Base-by-base conservation (phyloP, 2,113 vertebrate species). In the Zosterops borbonicus region DNA sequence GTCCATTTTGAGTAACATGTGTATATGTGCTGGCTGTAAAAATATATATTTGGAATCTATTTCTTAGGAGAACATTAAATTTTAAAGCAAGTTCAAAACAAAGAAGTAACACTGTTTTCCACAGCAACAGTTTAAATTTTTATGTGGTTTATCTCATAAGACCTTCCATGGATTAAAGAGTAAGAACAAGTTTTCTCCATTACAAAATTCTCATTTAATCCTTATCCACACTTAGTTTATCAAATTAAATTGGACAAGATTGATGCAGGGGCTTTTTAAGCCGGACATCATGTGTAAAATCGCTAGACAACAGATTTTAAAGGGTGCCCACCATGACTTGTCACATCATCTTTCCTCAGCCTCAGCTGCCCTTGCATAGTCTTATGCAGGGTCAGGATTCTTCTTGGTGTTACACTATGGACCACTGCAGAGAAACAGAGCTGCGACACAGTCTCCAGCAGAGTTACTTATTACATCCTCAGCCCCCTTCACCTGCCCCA, bases 201-300 rank as follows among this genome's bases (percentile, higher is more conserved):
- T 98, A 98, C 98, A 97, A 98, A 99, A 99, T 99, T 99, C 98
- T 99, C 98, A 98, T 99, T 99, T 99, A 99, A 99, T 99, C 98
- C 99, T 98, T 98, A 99, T 99, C 99, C 98, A 98, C 98, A 99
- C 98, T 98, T 98, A 98, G 98, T 99, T 99, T 99, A 99, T 99
- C 99, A 99, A 99, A 99, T 99, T 98, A 99, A 99, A 99, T 98
- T 98, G 98, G 98, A 99, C 99, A 99, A 98, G 98, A 98, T 98
- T 98, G 98, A 99, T 98, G 98, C 98, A 84, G 96, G 92, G 98
- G 98, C 98, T 98, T 99, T 99, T 99, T 97, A 98, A 98, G 97
- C 96, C 29, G 68, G 97, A 98, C 98, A 98, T 99, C 98, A 98
- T 99, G 99, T 99, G 99, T 99, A 99, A 99, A 99, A 99, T 99